These are phyloP conservation scores for Synanthedon myopaeformis DNA, from an alignment of 2,888 invertebrate genomes.

Conservation along the genomic window DNA sequence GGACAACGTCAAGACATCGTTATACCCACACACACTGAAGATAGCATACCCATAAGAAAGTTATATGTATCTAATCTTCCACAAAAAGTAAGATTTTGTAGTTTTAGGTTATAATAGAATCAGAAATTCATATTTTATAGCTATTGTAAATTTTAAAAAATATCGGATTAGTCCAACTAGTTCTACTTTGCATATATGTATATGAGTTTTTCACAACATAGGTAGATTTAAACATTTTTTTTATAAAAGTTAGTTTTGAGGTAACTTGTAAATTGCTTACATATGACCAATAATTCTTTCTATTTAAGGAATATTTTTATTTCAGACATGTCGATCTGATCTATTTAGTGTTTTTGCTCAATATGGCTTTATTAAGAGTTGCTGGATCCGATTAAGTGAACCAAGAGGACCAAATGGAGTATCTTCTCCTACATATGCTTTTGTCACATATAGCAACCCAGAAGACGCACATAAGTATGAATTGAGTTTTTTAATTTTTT, in stretches of 20 bases:
- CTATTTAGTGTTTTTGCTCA: constrained; percentile 64
- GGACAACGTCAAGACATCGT: constrained; percentile 31
- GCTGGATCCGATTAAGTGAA: constrained; percentile 63
- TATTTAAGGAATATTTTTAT: constrained; percentile 9
- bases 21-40: constrained; percentile 64
- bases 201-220: too few relatives aligned
- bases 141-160: too few relatives aligned
- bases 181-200: too few relatives aligned
- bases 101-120: too few relatives aligned
- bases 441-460: constrained; percentile 66
- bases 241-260: background rate
- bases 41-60: constrained; percentile 71
- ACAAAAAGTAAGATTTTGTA: constrained; percentile 47
- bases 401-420: constrained; percentile 31
- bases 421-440: constrained; percentile 60
- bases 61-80: constrained; percentile 70
- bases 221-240: too few relatives aligned
- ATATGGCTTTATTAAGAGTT: constrained; percentile 69
- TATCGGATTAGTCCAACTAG: too few relatives aligned
- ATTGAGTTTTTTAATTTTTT: background rate
- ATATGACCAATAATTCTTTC: background rate
- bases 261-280: background rate
- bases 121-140: too few relatives aligned
- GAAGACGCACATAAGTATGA: constrained; percentile 65
- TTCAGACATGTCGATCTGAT: constrained; percentile 66